Base-by-base conservation (phyloP, 2,113 vertebrate genomes). In the Trochalopteron elliotii region DNA sequence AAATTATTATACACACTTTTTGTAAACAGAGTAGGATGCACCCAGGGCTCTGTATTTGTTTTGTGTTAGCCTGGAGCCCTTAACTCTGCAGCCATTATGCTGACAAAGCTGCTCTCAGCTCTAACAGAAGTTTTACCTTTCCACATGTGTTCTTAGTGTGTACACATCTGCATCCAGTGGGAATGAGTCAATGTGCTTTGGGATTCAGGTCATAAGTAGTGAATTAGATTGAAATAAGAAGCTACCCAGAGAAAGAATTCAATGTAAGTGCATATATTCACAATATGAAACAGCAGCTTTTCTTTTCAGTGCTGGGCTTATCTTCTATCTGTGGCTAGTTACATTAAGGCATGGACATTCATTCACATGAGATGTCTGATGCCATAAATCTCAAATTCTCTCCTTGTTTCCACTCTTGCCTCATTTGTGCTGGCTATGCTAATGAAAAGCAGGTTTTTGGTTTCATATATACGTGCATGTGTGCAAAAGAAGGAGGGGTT, bases 331-430 rank as follows among this genome's bases (percentile, higher is more conserved):
- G 81, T 0, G 0, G 90, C 63, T 91, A 57, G 89, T 70, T 97
- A 89, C 77, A 86, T 90, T 97, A 93, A 94, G 61, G 87, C 87
- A 94, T 76, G 84, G 71, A 72, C 65, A 47, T 55, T 88, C 60
- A 63, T 86, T 94, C 91, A 67, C 78, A 75, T 88, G 75, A 92
- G 74, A 65, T 55, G 39, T 45, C 89, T 92, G 85, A 93, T 0
- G 8, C 85, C 83, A 79, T 95, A 95, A 93, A 97, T 96, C 90
- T 94, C 93, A 92, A 92, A 77, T 79, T 68, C 90, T 88, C 75
- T n/a, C 63, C 50, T 88, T 91, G 37, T 52, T 94, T 76, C 92
- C 79, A 78, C 60, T 87, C 72, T 50, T 89, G 75, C 90, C 72
- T 97, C 81, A 68, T 72, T 83, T 94, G 72, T 96, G 74, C 89